A percentile compares a stretch with the other conserved stretches of the same genome.
These are phyloP conservation scores for Mormyrops attenuatus DNA, from an alignment of 2,797 vertebrate genomes.

Conservation along the genomic window DNA sequence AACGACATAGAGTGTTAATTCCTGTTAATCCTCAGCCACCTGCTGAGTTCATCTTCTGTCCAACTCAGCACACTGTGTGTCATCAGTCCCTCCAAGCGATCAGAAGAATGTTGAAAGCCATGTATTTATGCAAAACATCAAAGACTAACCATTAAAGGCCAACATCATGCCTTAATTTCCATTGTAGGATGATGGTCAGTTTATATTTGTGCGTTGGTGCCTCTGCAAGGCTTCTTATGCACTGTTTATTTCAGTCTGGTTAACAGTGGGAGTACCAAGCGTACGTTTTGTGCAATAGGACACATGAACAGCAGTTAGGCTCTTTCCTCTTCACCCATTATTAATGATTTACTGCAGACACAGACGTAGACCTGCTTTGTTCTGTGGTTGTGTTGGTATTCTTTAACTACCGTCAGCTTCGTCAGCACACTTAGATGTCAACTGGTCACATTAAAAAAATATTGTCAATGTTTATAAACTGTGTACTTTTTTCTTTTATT, in stretches of 20 bases:
- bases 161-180: neutral
- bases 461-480: neutral
- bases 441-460: neutral
- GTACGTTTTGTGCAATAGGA: neutral
- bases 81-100: constrained; percentile 9
- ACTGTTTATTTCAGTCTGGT: neutral
- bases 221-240: neutral
- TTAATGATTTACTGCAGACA: neutral
- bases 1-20: constrained; percentile 23
- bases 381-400: constrained; percentile 20
- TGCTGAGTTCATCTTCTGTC: constrained; percentile 21
- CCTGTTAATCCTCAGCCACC: constrained; percentile 37
- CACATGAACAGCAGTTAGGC: neutral
- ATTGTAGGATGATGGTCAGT: neutral
- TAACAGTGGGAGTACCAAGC: neutral
- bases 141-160: neutral
- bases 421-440: neutral
- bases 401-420: neutral
- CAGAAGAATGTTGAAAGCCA: neutral
- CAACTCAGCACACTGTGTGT: neutral
- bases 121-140: neutral
- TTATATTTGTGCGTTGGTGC: neutral
- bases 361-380: constrained; percentile 29
- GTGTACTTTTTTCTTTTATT: constrained; percentile 17
- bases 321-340: neutral